Percentiles rank a stretch among this genome's conserved stretches.
phyloP scores from a whole-genome alignment of 1,140 invertebrate species.

The Eumaeus atala region DNA sequence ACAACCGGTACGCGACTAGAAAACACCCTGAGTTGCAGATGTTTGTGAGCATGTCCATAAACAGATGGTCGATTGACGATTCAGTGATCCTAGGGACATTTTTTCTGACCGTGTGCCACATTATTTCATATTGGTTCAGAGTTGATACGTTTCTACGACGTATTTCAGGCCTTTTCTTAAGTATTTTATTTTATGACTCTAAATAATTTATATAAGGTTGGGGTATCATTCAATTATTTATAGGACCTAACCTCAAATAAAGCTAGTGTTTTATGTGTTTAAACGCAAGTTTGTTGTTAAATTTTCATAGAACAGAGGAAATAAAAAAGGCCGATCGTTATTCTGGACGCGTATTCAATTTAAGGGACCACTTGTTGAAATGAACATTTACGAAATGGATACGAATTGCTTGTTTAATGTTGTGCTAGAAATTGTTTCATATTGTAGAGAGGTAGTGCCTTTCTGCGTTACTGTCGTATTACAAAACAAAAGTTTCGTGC shows the following conservation, averaged over 20 bases:
- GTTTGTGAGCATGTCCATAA: too few relatives aligned
- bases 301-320: conserved; percentile 4
- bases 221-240: conserved; percentile 2
- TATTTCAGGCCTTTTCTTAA: conserved; percentile 1
- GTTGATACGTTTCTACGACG: conserved; percentile 2
- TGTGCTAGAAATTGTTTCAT: too few relatives aligned
- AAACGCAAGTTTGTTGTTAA: neutral
- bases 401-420: too few relatives aligned
- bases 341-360: conserved; percentile 5
- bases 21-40: too few relatives aligned
- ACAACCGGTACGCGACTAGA: too few relatives aligned
- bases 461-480: too few relatives aligned
- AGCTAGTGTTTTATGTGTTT: conserved; percentile 5
- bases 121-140: neutral
- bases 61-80: neutral
- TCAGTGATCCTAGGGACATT: neutral
- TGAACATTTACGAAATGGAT: too few relatives aligned
- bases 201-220: conserved; percentile 1
- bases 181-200: conserved; percentile 2
- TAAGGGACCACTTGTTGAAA: neutral
- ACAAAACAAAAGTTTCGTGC: too few relatives aligned
- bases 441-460: too few relatives aligned
- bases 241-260: neutral
- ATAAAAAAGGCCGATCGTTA: neutral
- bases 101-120: neutral